These are phyloP conservation scores for Petrolisthes cinctipes DNA, from an alignment of 2,888 invertebrate genomes.

Conservation along the genomic window DNA sequence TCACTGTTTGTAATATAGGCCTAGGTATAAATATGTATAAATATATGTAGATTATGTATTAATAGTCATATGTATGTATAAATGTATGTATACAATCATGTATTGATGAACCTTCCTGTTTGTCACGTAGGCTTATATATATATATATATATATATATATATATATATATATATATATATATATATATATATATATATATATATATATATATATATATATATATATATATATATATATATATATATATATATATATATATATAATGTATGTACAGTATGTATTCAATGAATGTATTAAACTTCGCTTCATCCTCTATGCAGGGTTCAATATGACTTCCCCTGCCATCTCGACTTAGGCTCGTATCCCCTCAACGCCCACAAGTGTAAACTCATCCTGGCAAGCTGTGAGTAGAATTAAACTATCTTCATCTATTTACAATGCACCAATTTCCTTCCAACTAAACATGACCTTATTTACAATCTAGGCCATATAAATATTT, in stretches of 20 bases:
- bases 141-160: background rate
- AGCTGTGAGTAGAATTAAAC: constrained; percentile 59
- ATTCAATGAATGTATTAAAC: background rate
- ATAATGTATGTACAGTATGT: background rate
- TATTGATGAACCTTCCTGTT: background rate
- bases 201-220: background rate
- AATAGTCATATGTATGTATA: background rate
- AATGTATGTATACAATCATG: background rate
- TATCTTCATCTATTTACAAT: no score
- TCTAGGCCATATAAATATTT: no score
- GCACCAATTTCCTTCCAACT: no score
- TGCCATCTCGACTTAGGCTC: constrained; percentile 40
- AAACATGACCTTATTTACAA: no score
- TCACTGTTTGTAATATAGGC: no score
- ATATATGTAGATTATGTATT: no score
- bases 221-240: background rate
- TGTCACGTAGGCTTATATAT: background rate
- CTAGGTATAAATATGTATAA: no score
- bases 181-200: constrained; percentile 3
- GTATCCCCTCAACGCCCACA: constrained; percentile 45
- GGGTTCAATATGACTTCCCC: constrained; percentile 42
- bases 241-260: background rate
- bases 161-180: background rate
- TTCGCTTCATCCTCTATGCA: background rate
- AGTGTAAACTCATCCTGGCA: constrained; percentile 44